A percentile compares a stretch with the other conserved stretches of the same genome.
Evolutionary conservation across 2,888 invertebrate genomes (phyloP).

Genomic region (Macaria liturata): DNA sequence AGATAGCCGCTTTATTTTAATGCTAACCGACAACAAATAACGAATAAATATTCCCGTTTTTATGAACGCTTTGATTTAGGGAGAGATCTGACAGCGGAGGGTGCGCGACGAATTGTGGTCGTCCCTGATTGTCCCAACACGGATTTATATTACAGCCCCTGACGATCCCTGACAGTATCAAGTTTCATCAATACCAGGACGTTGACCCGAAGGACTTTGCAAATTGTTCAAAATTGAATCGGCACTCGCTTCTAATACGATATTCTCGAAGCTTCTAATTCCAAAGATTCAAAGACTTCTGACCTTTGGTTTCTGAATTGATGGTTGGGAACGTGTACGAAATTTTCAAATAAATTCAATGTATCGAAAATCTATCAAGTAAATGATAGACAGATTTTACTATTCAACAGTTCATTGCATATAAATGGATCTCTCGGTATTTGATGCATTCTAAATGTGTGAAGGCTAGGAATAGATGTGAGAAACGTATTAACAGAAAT

Average conservation of each 20-base stretch:
- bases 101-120: constrained; percentile 74
- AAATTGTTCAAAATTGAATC: constrained; percentile 46
- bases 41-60: constrained; percentile 76
- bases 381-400: constrained; percentile 9
- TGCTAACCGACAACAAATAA: constrained; percentile 82
- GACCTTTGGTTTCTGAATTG: constrained; percentile 25
- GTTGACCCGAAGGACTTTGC: constrained; percentile 41
- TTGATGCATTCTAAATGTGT: no score
- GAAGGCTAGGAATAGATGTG: no score
- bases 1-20: constrained; percentile 81
- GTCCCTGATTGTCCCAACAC: constrained; percentile 64
- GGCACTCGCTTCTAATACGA: constrained; percentile 29
- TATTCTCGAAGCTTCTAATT: constrained; percentile 12
- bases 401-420: constrained; percentile 10
- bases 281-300: constrained; percentile 15
- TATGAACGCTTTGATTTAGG: constrained; percentile 78
- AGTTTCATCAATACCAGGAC: constrained; percentile 66
- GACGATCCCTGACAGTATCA: constrained; percentile 47
- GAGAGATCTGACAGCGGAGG: constrained; percentile 54
- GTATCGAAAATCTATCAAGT: background rate
- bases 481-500: no score
- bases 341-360: constrained; percentile 11
- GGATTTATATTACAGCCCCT: constrained; percentile 68
- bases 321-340: constrained; percentile 22
- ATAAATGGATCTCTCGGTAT: constrained; percentile 2